Percentiles rank a stretch among this genome's conserved stretches.
phyloP scores from a whole-genome alignment of 1,140 invertebrate genomes.

The Diachasma alloeum region DNA sequence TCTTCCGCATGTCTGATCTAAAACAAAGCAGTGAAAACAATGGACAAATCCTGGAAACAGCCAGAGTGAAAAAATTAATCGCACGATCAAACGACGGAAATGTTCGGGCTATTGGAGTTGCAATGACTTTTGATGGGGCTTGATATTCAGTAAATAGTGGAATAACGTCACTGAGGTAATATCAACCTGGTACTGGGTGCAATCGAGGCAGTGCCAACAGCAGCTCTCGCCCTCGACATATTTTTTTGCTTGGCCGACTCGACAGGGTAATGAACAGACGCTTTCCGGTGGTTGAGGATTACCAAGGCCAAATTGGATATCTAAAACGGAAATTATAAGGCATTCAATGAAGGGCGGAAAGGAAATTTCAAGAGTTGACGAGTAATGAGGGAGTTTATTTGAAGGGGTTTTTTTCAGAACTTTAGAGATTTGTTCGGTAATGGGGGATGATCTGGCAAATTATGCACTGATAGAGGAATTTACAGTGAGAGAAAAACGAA shows the following conservation, averaged over 20 bases:
- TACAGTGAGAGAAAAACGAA: too few relatives aligned
- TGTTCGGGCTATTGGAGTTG: neutral
- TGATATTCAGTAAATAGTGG: neutral
- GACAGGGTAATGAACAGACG: slow-evolving; percentile 88
- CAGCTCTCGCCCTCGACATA: slow-evolving; percentile 91
- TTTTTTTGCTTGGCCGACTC: slow-evolving; percentile 86
- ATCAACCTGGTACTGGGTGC: slow-evolving; percentile 87
- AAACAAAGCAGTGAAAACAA: slow-evolving; percentile 18
- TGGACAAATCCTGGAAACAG: neutral
- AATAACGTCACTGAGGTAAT: neutral
- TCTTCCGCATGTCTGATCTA: slow-evolving; percentile 81
- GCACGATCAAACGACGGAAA: neutral
- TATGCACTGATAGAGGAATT: too few relatives aligned
- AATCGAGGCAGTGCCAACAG: slow-evolving; percentile 97
- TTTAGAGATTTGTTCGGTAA: too few relatives aligned
- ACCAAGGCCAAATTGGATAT: slow-evolving; percentile 82
- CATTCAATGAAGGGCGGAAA: neutral
- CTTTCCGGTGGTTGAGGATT: slow-evolving; percentile 82
- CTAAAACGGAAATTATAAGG: slow-evolving; percentile 61
- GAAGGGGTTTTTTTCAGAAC: too few relatives aligned
- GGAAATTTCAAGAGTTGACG: too few relatives aligned
- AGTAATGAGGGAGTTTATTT: too few relatives aligned
- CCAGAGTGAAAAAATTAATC: neutral
- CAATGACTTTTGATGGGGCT: neutral
- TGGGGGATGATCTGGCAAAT: too few relatives aligned